phyloP scores from a whole-genome alignment of 2,113 vertebrate species.

The Orthonyx spaldingii region DNA sequence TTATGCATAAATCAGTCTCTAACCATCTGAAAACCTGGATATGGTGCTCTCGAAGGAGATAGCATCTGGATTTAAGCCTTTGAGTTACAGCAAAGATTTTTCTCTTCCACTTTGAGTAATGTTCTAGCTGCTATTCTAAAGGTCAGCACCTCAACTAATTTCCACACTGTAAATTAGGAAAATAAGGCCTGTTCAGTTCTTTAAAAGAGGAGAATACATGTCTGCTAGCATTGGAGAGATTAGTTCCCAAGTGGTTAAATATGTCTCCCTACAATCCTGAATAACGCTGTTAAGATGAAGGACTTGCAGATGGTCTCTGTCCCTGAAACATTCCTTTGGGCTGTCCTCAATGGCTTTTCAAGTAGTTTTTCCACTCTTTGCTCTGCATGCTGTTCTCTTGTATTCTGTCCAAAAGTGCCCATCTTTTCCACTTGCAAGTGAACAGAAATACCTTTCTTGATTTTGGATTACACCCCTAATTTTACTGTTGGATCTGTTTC shows the following conservation, averaged over 20 bases:
- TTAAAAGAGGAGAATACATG: not conserved
- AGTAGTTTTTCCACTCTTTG: not conserved
- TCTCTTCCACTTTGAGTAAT: not conserved
- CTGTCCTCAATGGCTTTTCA: not conserved
- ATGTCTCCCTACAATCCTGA: not conserved
- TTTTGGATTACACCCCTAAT: not conserved
- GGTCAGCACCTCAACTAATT: not conserved
- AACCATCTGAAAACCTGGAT: not conserved
- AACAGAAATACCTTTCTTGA: not conserved
- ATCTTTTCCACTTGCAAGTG: not conserved
- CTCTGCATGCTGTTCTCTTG: not conserved
- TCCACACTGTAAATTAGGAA: not conserved
- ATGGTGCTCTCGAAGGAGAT: not conserved
- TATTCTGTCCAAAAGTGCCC: not conserved
- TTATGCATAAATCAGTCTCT: not conserved
- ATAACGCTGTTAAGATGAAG: not conserved
- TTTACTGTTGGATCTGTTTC: not conserved
- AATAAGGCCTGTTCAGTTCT: not conserved
- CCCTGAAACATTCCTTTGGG: not conserved
- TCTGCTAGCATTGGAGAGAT: not conserved
- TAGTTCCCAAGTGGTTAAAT: not conserved
- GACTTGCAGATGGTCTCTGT: fast-evolving
- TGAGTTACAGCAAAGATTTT: not conserved
- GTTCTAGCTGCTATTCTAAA: not conserved
- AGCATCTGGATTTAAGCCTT: not conserved